These are phyloP conservation scores for Acanthaster planci DNA, from an alignment of 35 echinoderm and acorn worm species.

Conservation along the genomic window DNA sequence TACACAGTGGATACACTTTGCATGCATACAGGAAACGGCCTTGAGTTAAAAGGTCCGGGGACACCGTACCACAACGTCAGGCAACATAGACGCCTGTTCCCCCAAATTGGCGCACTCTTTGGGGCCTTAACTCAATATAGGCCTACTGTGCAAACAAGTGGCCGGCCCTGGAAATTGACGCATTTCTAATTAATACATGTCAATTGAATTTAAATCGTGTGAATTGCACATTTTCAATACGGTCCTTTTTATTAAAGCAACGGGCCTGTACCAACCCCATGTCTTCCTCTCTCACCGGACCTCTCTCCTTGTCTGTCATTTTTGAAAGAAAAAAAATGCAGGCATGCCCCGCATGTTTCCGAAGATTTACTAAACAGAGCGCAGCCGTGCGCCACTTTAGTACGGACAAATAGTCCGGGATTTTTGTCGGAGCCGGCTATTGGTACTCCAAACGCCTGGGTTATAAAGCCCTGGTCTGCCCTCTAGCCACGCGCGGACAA, in stretches of 20 bases:
- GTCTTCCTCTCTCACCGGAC: background rate
- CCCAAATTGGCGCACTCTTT: too few species aligned
- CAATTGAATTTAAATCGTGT: conserved; percentile 16
- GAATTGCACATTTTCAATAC: conserved; percentile 8
- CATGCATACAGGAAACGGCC: too few species aligned
- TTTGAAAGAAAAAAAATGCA: background rate
- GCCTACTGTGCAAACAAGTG: background rate
- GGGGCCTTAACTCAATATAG: conserved; percentile 1
- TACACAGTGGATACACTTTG: too few species aligned
- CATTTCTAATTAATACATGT: background rate
- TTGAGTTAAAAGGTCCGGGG: too few species aligned
- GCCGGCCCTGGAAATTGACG: background rate
- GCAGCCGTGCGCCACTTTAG: background rate
- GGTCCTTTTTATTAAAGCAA: conserved; percentile 1
- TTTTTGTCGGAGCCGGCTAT: background rate
- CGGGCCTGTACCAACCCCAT: background rate
- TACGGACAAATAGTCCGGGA: background rate
- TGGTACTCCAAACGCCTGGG: too few species aligned
- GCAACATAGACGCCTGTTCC: too few species aligned
- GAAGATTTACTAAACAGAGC: background rate
- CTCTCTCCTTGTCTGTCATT: background rate
- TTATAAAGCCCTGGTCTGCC: too few species aligned
- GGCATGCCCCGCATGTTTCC: too few species aligned
- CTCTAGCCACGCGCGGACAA: too few species aligned
- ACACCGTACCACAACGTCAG: too few species aligned